Evolutionary conservation across 2,797 vertebrate genomes (phyloP), one percentile per base, ranked within the genome.

Genomic region (Spinus olivaceus): DNA sequence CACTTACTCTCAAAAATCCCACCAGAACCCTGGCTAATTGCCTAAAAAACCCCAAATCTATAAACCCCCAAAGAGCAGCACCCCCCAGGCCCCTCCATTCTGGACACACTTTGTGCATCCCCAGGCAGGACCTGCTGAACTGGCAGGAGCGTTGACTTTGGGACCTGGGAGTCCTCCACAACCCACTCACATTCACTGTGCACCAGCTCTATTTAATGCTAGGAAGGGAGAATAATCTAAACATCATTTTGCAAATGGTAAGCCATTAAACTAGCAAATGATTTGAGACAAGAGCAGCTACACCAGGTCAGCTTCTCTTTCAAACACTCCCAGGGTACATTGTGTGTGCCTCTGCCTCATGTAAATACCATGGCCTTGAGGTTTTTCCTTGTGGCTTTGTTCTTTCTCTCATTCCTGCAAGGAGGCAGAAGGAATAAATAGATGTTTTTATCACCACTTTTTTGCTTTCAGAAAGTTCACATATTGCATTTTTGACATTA

Each of bases 181-280:
- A n/a, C 49, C 78, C 1, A 0, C 67, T 89, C 69, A 41, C 53
- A 53, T 78, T 81, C 56, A 13, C 74, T 54, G 3, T 22, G 24
- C n/a, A 53, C 46, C 37, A 5, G 21, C 16, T 53, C 6, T 8
- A 50, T 88, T 88, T 82, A 92, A 91, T 90, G 73, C 81, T 57
- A 41, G 81, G 81, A 86, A 81, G 37, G 35, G 11, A 25, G 30
- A 88, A 87, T 42, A 85, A 96, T 72, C 80, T 77, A 94, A 94
- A 94, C 90, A 89, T 94, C 78, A 91, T 96, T 95, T 95, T 95
- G 91, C 77, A 96, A 95, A 95, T 93, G 90, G 88, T 96, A 94
- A 96, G 95, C 90, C 93, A 96, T 95, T 96, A 96, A 97, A 96
- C 81, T 88, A 81, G 95, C 83, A 95, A 96, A 96, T 96, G 83